These are phyloP conservation scores for Camarhynchus parvulus DNA, from an alignment of 2,113 vertebrate genomes.

Conservation along the genomic window DNA sequence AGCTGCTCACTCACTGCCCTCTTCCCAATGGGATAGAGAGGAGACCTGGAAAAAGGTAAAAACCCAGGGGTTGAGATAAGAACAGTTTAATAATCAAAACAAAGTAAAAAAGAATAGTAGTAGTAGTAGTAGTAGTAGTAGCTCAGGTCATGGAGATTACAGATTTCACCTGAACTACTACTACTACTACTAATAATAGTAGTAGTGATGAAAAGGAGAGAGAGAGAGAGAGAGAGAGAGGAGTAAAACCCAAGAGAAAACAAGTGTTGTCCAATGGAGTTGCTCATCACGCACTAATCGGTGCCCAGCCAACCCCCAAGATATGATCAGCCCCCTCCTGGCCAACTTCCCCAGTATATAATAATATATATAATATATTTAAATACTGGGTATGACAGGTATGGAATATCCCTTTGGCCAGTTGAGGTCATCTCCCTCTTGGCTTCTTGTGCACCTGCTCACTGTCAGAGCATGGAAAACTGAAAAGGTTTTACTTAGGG, in stretches of 20 bases:
- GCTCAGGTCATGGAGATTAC: neutral
- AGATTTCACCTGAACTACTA: neutral
- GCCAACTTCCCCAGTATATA: neutral
- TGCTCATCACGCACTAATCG: neutral
- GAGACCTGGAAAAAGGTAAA: neutral
- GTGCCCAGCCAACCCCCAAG: neutral
- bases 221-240: neutral
- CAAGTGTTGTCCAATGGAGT: neutral
- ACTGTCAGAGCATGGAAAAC: neutral
- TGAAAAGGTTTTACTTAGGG: neutral
- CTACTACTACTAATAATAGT: fast-evolving
- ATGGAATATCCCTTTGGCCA: neutral
- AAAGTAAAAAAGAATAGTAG: neutral
- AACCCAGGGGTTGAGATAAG: neutral
- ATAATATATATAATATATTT: neutral
- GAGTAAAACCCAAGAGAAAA: neutral
- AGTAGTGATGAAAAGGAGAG: neutral
- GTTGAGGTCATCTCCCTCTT: neutral
- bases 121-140: neutral
- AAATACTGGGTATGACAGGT: neutral
- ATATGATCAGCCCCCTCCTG: neutral
- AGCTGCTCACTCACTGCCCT: neutral
- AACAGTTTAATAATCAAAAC: neutral
- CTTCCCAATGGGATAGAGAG: neutral
- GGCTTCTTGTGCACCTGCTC: neutral